Percentiles rank a stretch among this genome's conserved stretches.
Evolutionary conservation across 1,140 invertebrate species (phyloP).

Genomic region (Gryllus bimaculatus): DNA sequence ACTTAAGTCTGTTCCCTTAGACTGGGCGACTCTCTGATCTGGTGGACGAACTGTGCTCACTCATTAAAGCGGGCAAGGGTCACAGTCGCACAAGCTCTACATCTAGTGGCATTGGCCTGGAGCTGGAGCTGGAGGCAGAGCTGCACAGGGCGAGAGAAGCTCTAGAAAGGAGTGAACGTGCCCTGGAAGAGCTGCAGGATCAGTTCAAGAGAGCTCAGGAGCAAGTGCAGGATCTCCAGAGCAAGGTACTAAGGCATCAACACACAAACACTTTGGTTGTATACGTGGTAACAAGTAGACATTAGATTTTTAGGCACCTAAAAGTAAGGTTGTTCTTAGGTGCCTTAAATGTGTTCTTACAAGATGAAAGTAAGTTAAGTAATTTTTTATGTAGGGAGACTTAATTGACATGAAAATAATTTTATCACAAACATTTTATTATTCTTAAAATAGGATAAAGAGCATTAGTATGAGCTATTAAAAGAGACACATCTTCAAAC

Average conservation of each 20-base stretch:
- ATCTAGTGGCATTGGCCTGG: slow-evolving; percentile 41
- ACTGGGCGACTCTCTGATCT: slow-evolving; percentile 36
- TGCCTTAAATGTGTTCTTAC: too few species aligned
- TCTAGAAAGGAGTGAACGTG: slow-evolving; percentile 60
- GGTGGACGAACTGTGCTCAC: slow-evolving; percentile 35
- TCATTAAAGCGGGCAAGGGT: slow-evolving; percentile 30
- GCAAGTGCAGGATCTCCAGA: slow-evolving; percentile 65
- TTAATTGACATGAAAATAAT: too few species aligned
- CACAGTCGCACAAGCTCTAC: slow-evolving; percentile 25
- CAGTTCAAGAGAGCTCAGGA: slow-evolving; percentile 72
- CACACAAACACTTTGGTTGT: too few species aligned
- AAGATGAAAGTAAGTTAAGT: too few species aligned
- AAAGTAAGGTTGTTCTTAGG: too few species aligned
- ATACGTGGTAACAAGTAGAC: too few species aligned
- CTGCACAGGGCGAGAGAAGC: slow-evolving; percentile 40
- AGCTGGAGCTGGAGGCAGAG: slow-evolving; percentile 43
- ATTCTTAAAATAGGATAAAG: too few species aligned
- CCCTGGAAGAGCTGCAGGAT: slow-evolving; percentile 62
- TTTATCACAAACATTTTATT: too few species aligned
- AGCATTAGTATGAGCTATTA: too few species aligned
- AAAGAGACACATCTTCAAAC: too few species aligned
- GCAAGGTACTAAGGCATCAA: slow-evolving; percentile 49
- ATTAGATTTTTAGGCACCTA: too few species aligned
- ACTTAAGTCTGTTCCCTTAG: slow-evolving; percentile 24
- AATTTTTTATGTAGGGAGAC: too few species aligned